These are phyloP conservation scores for Tetragonisca angustula DNA, from an alignment of 2,888 invertebrate genomes.

Conservation along the genomic window DNA sequence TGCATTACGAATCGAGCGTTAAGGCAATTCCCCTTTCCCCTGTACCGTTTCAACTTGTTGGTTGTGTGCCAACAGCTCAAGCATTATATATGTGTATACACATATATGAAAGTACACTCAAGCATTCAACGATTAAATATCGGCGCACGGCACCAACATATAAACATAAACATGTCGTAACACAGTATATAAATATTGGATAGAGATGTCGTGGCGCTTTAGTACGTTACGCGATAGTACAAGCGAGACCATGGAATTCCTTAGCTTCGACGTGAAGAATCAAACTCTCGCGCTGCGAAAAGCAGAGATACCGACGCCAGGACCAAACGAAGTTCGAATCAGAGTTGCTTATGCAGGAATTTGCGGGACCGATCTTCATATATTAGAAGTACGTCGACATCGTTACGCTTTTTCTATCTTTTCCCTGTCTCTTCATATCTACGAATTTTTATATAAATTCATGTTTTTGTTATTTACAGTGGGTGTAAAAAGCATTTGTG, in stretches of 20 bases:
- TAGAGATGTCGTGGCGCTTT: not conserved
- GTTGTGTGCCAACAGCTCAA: too few species aligned
- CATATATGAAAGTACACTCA: too few species aligned
- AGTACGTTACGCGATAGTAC: slow-evolving; percentile 17
- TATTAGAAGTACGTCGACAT: slow-evolving; percentile 86
- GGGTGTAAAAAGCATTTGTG: too few species aligned
- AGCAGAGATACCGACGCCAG: slow-evolving; percentile 73
- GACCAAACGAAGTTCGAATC: slow-evolving; percentile 86
- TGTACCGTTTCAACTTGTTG: too few species aligned
- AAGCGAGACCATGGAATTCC: slow-evolving; percentile 74
- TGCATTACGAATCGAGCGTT: too few species aligned
- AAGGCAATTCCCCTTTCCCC: too few species aligned
- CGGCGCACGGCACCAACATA: slow-evolving; percentile 58
- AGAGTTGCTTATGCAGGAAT: slow-evolving; percentile 89
- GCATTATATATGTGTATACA: too few species aligned
- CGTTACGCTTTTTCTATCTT: not conserved
- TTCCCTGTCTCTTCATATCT: not conserved
- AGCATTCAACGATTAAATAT: slow-evolving; percentile 37
- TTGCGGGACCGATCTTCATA: slow-evolving; percentile 91
- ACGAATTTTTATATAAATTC: not conserved
- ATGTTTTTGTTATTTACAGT: not conserved
- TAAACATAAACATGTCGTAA: slow-evolving; percentile 34
- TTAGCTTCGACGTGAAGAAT: slow-evolving; percentile 76
- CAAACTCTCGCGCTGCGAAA: slow-evolving; percentile 74
- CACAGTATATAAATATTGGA: slow-evolving; percentile 44